Evolutionary conservation across 1,140 invertebrate species (phyloP).

Genomic region (Cyclina sinensis): DNA sequence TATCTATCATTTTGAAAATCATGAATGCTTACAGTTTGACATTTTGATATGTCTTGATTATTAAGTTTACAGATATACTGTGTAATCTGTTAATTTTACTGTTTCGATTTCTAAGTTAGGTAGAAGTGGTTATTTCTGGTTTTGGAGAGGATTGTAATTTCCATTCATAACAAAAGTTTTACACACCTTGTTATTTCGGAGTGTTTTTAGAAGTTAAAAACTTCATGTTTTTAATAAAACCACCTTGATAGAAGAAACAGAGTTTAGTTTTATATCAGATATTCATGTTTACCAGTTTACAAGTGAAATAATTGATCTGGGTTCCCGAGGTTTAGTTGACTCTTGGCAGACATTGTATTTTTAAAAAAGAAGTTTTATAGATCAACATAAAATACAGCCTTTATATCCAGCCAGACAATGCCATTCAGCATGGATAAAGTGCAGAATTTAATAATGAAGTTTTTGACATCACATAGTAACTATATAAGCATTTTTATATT

Average conservation of each 20-base stretch:
- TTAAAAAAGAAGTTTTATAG: too few species aligned
- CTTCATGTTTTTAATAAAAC: constrained; percentile 56
- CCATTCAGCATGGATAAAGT: too few species aligned
- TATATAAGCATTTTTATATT: too few species aligned
- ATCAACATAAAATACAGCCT: too few species aligned
- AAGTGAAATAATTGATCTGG: too few species aligned
- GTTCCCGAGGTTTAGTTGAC: too few species aligned
- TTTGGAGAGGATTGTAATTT: constrained; percentile 7
- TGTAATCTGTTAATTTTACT: neutral
- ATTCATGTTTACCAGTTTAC: too few species aligned
- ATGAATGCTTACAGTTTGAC: neutral
- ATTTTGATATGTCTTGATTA: neutral
- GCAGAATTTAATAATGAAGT: too few species aligned
- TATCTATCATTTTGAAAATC: neutral
- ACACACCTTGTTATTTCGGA: constrained; percentile 53
- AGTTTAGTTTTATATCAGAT: neutral
- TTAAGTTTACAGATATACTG: constrained; percentile 9
- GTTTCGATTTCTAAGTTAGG: neutral
- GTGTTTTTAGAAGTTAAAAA: constrained; percentile 54
- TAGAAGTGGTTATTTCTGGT: neutral
- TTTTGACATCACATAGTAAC: too few species aligned
- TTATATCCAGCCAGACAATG: too few species aligned
- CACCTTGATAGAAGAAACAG: neutral
- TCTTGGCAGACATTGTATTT: too few species aligned
- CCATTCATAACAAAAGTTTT: constrained; percentile 1